phyloP scores from a whole-genome alignment of 2,797 vertebrate genomes.

The Poecilia velifera region DNA sequence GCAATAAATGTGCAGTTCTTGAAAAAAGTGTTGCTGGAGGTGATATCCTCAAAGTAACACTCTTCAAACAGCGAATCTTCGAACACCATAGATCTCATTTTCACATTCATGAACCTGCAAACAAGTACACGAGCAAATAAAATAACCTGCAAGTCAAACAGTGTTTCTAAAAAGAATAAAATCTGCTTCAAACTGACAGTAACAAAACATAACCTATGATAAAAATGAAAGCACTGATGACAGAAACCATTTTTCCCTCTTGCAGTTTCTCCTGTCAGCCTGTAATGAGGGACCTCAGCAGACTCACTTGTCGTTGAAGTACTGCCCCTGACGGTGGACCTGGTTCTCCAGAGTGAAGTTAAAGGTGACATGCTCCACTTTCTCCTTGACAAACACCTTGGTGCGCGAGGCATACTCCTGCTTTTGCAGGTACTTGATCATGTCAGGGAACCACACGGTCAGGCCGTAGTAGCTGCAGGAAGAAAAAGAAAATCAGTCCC shows the following conservation, averaged over 20 bases:
- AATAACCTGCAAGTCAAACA: not conserved
- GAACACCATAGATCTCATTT: constrained; percentile 94
- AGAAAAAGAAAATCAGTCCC: not conserved
- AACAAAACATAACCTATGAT: not conserved
- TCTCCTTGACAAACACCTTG: constrained; percentile 91
- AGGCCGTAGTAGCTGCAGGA: constrained; percentile 91
- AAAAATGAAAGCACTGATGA: not conserved
- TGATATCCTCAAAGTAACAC: constrained; percentile 96
- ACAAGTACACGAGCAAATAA: not conserved
- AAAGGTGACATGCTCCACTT: constrained; percentile 92
- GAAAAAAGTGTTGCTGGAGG: constrained; percentile 97
- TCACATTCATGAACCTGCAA: constrained; percentile 91
- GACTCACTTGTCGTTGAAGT: constrained; percentile 96
- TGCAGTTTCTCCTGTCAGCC: not conserved
- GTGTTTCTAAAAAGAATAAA: constrained; percentile 5
- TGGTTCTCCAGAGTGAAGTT: constrained; percentile 99
- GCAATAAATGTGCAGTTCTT: constrained; percentile 96
- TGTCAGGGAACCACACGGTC: constrained; percentile 98
- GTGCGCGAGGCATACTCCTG: constrained; percentile 92
- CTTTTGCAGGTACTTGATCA: constrained; percentile 96
- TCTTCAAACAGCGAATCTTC: constrained; percentile 96
- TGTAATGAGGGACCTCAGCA: not conserved
- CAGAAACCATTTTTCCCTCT: not conserved
- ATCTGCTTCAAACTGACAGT: not conserved
- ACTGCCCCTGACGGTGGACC: constrained; percentile 91